These are phyloP conservation scores for Craniophora ligustri DNA, from an alignment of 2,888 invertebrate genomes.

Conservation along the genomic window DNA sequence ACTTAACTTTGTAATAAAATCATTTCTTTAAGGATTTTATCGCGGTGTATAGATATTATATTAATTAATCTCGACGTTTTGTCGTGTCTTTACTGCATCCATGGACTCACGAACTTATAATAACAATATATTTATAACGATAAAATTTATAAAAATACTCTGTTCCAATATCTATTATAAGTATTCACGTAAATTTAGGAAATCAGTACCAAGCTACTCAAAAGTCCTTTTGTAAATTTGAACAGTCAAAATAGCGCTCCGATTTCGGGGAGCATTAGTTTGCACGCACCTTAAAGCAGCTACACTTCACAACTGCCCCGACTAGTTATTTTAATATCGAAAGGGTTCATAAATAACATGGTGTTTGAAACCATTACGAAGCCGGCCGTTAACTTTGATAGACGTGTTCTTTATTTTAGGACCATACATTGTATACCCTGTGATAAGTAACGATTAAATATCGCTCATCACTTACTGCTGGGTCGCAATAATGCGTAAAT, in stretches of 20 bases:
- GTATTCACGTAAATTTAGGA: too few relatives aligned
- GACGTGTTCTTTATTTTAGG: constrained; percentile 46
- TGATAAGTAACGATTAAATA: constrained; percentile 6
- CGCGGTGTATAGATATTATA: too few relatives aligned
- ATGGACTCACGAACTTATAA: too few relatives aligned
- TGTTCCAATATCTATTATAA: too few relatives aligned
- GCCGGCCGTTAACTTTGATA: constrained; percentile 21
- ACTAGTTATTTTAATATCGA: constrained; percentile 18
- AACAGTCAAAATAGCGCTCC: not conserved
- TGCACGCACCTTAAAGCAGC: not conserved
- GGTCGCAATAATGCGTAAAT: constrained; percentile 9
- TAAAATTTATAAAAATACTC: too few relatives aligned
- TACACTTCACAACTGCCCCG: not conserved
- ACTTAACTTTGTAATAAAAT: too few relatives aligned
- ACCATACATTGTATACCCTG: constrained; percentile 1
- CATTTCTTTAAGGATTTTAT: too few relatives aligned
- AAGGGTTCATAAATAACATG: constrained; percentile 22
- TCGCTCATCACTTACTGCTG: constrained; percentile 22
- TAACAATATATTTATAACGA: too few relatives aligned
- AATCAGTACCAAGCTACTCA: too few relatives aligned
- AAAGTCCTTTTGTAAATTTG: too few relatives aligned
- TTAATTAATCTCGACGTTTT: too few relatives aligned
- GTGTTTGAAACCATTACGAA: constrained; percentile 24
- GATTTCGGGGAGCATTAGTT: not conserved
- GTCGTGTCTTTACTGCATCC: too few relatives aligned